Base-by-base conservation (phyloP, 2,113 vertebrate genomes). In the Ondatra zibethicus region DNA sequence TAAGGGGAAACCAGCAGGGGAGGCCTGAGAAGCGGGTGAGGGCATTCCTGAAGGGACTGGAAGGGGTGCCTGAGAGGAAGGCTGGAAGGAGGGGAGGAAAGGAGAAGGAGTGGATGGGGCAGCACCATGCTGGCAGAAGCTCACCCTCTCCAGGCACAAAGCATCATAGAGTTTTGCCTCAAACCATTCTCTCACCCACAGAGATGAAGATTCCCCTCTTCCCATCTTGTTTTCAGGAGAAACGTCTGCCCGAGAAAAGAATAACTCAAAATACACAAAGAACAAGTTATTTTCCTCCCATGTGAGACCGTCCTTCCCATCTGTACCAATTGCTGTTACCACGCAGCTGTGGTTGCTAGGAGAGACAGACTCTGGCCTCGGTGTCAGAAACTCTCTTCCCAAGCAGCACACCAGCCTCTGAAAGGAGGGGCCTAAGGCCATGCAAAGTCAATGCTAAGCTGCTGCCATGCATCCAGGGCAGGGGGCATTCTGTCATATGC, bases 1-100 rank as follows among this genome's bases (percentile, higher is more conserved):
- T 97, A 91, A 97, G 92, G 97, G 98, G 97, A 97, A 95, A n/a
- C 52, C 97, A 93, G 96, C 92, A 95, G 97, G 88, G 95, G 97
- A 94, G 97, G 95, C 86, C 94, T 96, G 98, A 97, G 89, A 92
- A 91, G 92, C 63, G 14, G 25, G 63, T n/a, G 88, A 82, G 73
- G 78, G 70, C 84, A 39, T 72, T 52, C 52, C 36, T 25, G 6
- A 72, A 82, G 52, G 55, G 65, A 55, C 31, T 5, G 89, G 86
- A 52, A 33, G 45, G 12, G 45, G n/a, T 0, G 0, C n/a, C 47
- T 7, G 23, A 31, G 77, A 23, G 33, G 47, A 25, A 39, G 7
- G 50, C 31, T 13, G 14, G 27, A 55, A 29, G 19, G 5, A 42
- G 11, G 65, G 14, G 29, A 6, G 50, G 23, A 12, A 14, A 16